Evolutionary conservation across 2,888 invertebrate genomes (phyloP), one percentile per base, ranked within the genome.

Genomic region (Acrobeloides nanus): DNA sequence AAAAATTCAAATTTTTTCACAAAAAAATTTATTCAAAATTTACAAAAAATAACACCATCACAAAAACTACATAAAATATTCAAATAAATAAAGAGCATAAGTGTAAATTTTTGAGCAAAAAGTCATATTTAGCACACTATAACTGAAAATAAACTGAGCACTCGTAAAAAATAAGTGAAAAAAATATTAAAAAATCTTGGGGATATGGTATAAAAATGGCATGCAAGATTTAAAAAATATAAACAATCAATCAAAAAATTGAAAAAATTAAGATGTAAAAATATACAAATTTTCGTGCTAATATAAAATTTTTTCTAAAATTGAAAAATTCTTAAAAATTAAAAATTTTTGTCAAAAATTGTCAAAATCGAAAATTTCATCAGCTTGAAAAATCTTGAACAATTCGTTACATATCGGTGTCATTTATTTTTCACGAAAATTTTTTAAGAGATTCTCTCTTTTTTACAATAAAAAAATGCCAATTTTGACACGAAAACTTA

Each of bases 1-100:
- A 34, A 10, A 41, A 56, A n/a, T 54, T 47, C 12, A 55, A 24
- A 21, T 24, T 10, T 41, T 48, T n/a, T n/a, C n/a, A n/a, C n/a
- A n/a, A n/a, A n/a, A n/a, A n/a, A n/a, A n/a, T n/a, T n/a, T n/a
- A n/a, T n/a, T n/a, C n/a, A n/a, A n/a, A n/a, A n/a, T n/a, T n/a
- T n/a, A n/a, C n/a, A n/a, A n/a, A n/a, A n/a, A n/a, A n/a, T n/a
- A 27, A 33, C 8, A 46, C 3, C 17, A 46, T 10, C 33, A 48
- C 34, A 40, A 3, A 43, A 33, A 53, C n/a, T n/a, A n/a, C n/a
- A n/a, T 15, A 10, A 18, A 45, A 31, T 17, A 42, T 43, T 18
- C n/a, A 45, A 29, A 29, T 15, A 15, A 29, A 15, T 15, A 29
- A 29, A 29, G 12, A 15, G 29, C 29, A 12, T 15, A 29, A 10